Evolutionary conservation across 2,113 vertebrate species (phyloP).

Genomic region (Pterophyllum scalare): DNA sequence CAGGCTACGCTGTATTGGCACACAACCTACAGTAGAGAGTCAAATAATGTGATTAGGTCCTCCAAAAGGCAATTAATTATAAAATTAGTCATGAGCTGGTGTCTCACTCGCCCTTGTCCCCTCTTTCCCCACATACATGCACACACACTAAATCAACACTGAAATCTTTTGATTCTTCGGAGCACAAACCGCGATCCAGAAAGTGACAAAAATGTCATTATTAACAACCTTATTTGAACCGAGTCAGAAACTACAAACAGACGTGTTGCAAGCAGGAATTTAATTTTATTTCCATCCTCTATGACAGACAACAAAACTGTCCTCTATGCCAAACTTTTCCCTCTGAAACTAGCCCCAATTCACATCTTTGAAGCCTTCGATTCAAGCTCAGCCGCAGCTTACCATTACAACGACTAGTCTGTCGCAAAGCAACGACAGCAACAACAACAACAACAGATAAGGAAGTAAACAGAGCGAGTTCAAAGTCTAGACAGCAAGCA

Average conservation of each 20-base stretch:
- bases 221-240: neutral
- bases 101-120: conserved; percentile 24
- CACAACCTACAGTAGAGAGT: conserved; percentile 66
- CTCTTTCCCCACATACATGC: neutral
- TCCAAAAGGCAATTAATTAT: conserved; percentile 80
- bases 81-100: conserved; percentile 73
- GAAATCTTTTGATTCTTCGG: neutral
- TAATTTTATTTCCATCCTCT: neutral
- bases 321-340: neutral
- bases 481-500: conserved; percentile 72
- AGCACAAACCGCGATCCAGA: conserved; percentile 18
- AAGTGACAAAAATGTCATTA: neutral
- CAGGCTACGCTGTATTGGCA: conserved; percentile 65
- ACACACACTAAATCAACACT: conserved; percentile 32
- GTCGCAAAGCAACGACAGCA: conserved; percentile 29
- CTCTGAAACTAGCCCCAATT: conserved; percentile 34
- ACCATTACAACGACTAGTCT: conserved; percentile 42
- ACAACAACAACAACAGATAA: conserved; percentile 64
- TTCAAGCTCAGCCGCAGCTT: conserved; percentile 23
- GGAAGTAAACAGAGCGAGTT: conserved; percentile 70
- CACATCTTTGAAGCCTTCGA: conserved; percentile 59
- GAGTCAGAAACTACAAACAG: neutral
- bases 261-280: neutral
- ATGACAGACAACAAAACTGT: conserved; percentile 18
- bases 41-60: conserved; percentile 78